Conservation (phyloP, 37 sponge, comb jelly and placozoan species). For the Beroe ovata region DNA sequence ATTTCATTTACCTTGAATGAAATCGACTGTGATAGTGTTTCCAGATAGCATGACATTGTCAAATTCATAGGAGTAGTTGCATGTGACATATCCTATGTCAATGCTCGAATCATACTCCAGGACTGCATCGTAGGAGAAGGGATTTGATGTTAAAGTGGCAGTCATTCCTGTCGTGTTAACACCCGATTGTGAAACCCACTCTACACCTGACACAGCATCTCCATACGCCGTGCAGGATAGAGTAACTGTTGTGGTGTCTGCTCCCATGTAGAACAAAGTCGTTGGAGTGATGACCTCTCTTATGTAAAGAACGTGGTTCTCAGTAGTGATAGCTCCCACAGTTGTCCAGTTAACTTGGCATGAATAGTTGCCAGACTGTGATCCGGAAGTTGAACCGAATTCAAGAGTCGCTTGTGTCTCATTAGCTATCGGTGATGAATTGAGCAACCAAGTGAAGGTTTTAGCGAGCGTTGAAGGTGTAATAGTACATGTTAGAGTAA, state of each 20-base stretch:
- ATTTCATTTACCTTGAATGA: neutral
- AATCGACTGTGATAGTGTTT: neutral
- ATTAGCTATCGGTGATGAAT: neutral
- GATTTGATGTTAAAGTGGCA: neutral
- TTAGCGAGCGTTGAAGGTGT: neutral
- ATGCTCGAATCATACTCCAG: neutral
- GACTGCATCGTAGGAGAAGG: neutral
- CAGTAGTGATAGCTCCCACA: slow-evolving; percentile 11
- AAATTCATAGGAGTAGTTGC: neutral
- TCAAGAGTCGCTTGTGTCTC: neutral
- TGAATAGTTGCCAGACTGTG: neutral
- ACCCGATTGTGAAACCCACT: neutral
- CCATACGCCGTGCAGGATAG: slow-evolving; percentile 24
- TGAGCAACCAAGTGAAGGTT: slow-evolving; percentile 1
- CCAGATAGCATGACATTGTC: neutral
- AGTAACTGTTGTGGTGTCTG: slow-evolving; percentile 4
- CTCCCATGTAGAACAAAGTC: neutral
- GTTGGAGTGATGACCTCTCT: neutral
- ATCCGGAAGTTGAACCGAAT: neutral
- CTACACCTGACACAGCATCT: neutral
- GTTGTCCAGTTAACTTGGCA: slow-evolving; percentile 6
- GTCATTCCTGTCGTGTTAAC: neutral
- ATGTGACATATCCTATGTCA: neutral
- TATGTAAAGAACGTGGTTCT: neutral
- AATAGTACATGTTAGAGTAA: neutral